Evolutionary conservation across 2,797 vertebrate genomes (phyloP).

Genomic region (Melanotaenia nigrans): DNA sequence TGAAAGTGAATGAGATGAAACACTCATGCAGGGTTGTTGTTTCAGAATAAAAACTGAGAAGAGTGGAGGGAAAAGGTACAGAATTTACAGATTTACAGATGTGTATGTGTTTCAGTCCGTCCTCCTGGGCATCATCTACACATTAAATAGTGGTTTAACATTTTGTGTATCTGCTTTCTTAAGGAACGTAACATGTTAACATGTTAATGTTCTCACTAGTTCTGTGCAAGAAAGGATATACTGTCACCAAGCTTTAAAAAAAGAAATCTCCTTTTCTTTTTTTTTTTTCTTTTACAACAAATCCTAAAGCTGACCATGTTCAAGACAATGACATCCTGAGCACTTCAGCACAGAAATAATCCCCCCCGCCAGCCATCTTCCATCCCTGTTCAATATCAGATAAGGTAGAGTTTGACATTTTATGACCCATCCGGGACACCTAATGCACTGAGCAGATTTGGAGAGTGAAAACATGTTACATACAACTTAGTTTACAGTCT

Average conservation of each 20-base stretch:
- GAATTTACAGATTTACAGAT: not conserved
- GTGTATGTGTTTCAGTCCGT: not conserved
- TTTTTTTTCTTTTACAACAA: not conserved
- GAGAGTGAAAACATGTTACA: conserved; percentile 52
- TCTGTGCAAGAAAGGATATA: too few relatives aligned
- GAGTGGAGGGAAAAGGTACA: not conserved
- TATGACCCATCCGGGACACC: conserved; percentile 17
- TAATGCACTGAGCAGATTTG: conserved; percentile 43
- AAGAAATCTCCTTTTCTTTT: not conserved
- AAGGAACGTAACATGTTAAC: not conserved
- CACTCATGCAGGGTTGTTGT: not conserved
- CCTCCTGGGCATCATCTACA: not conserved
- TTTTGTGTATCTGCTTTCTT: not conserved
- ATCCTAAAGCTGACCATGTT: not conserved
- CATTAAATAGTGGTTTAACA: not conserved
- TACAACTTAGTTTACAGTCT: conserved; percentile 61
- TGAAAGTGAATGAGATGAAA: conserved; percentile 41
- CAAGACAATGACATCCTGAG: conserved; percentile 14
- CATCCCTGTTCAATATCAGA: conserved; percentile 21
- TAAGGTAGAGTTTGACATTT: conserved; percentile 17
- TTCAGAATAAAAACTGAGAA: too few relatives aligned
- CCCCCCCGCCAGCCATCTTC: not conserved
- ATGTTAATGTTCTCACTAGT: not conserved
- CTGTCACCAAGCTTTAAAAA: not conserved
- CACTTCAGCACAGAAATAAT: conserved; percentile 10